These are phyloP conservation scores for Stenchaetothrips biformis DNA, from an alignment of 2,888 invertebrate genomes.

Conservation along the genomic window DNA sequence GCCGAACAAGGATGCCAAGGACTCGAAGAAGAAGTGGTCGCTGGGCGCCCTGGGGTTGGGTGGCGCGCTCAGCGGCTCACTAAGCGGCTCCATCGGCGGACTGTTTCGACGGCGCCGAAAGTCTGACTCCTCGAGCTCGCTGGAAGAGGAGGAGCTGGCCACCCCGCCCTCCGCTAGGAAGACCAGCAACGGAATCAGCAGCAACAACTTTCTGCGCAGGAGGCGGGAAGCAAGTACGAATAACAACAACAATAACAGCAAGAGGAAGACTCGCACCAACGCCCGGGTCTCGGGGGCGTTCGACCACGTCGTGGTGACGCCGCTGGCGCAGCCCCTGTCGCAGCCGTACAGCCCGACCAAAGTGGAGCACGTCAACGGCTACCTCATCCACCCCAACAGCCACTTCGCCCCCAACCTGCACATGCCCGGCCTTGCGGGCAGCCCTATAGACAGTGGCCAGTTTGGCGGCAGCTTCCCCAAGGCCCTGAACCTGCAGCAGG, in stretches of 20 bases:
- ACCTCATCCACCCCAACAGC: constrained; percentile 14
- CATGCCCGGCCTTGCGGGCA: not conserved
- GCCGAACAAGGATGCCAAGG: constrained; percentile 44
- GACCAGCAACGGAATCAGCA: not conserved
- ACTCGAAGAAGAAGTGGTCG: constrained; percentile 71
- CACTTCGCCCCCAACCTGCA: constrained; percentile 3
- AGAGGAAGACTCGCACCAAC: not conserved
- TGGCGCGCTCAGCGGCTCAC: constrained; percentile 71
- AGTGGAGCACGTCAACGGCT: constrained; percentile 14
- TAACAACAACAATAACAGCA: not conserved
- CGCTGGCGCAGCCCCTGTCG: constrained; percentile 44
- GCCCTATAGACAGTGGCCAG: not conserved
- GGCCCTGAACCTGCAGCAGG: constrained; percentile 1
- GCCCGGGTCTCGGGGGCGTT: constrained; percentile 43
- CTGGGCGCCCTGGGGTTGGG: constrained; percentile 50
- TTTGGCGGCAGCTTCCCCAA: constrained; percentile 20
- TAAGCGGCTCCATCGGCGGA: constrained; percentile 56
- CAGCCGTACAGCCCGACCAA: constrained; percentile 13
- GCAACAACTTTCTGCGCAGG: not conserved
- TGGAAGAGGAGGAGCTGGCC: constrained; percentile 14
- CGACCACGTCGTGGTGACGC: constrained; percentile 59
- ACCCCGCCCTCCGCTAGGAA: not conserved
- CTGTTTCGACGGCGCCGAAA: constrained; percentile 50
- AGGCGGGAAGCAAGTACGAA: not conserved
- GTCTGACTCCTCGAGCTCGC: constrained; percentile 5